These are phyloP conservation scores for Lemur catta DNA, from an alignment of 2,797 vertebrate species.

Conservation along the genomic window DNA sequence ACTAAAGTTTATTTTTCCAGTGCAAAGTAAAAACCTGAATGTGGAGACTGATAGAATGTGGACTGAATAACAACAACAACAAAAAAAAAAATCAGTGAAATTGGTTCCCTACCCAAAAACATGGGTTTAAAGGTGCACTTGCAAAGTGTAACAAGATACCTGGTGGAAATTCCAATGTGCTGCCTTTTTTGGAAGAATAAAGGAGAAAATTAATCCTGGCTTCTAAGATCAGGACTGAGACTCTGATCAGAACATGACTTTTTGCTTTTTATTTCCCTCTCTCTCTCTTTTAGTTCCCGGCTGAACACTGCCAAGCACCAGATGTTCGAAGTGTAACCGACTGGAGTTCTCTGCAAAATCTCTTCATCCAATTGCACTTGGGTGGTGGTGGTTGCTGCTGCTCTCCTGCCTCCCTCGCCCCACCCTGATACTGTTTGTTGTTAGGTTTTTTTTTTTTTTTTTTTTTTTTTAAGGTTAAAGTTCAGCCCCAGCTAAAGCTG, in stretches of 20 bases:
- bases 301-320: conserved; percentile 66
- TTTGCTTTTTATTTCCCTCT: conserved; percentile 20
- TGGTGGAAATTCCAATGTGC: conserved; percentile 9
- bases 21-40: neutral
- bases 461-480: conserved; percentile 50
- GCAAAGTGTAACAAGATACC: conserved; percentile 42
- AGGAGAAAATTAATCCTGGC: conserved; percentile 41
- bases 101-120: neutral
- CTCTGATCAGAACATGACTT: conserved; percentile 41
- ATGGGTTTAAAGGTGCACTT: conserved; percentile 20
- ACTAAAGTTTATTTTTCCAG: conserved; percentile 18
- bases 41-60: neutral
- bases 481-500: conserved; percentile 50
- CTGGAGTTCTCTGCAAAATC: conserved; percentile 55
- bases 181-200: conserved; percentile 46
- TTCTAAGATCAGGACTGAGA: conserved; percentile 55
- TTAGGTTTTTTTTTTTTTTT: neutral
- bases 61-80: neutral
- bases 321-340: conserved; percentile 68
- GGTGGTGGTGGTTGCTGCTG: conserved; percentile 31
- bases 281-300: conserved; percentile 37
- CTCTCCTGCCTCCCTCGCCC: neutral
- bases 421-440: neutral
- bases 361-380: conserved; percentile 11
- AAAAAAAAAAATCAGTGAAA: neutral